Conservation (phyloP, 1,140 invertebrate species). For the Pseudoatta argentina region DNA sequence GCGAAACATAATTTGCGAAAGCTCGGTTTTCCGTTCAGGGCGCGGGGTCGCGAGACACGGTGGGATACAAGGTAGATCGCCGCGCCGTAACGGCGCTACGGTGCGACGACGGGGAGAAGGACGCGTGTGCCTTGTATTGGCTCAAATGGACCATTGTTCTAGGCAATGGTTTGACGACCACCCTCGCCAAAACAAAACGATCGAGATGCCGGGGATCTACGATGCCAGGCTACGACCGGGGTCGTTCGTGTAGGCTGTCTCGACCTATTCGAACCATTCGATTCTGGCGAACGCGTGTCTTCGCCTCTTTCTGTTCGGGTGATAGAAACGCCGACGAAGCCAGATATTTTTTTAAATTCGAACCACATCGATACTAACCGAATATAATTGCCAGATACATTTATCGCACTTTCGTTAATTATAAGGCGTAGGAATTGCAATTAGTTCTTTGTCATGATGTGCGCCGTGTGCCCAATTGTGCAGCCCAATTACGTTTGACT, state of each 20-base stretch:
- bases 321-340: constrained; percentile 29
- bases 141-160: constrained; percentile 81
- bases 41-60: constrained; percentile 45
- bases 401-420: constrained; percentile 65
- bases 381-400: constrained; percentile 35
- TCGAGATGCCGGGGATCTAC: constrained; percentile 73
- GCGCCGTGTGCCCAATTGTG: constrained; percentile 47
- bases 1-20: constrained; percentile 69
- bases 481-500: constrained; percentile 62
- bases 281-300: constrained; percentile 27
- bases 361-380: neutral
- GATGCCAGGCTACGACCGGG: constrained; percentile 40
- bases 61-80: constrained; percentile 30
- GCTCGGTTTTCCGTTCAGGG: constrained; percentile 38
- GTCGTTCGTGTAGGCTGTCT: constrained; percentile 67
- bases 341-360: constrained; percentile 1
- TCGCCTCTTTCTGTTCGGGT: constrained; percentile 7
- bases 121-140: constrained; percentile 60
- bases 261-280: constrained; percentile 53
- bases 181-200: constrained; percentile 76
- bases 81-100: constrained; percentile 43
- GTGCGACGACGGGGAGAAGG: constrained; percentile 33
- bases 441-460: constrained; percentile 59
- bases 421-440: constrained; percentile 60
- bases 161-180: constrained; percentile 78